Base-by-base conservation (phyloP, 2,888 invertebrate genomes). In the Watsonalla cultraria region DNA sequence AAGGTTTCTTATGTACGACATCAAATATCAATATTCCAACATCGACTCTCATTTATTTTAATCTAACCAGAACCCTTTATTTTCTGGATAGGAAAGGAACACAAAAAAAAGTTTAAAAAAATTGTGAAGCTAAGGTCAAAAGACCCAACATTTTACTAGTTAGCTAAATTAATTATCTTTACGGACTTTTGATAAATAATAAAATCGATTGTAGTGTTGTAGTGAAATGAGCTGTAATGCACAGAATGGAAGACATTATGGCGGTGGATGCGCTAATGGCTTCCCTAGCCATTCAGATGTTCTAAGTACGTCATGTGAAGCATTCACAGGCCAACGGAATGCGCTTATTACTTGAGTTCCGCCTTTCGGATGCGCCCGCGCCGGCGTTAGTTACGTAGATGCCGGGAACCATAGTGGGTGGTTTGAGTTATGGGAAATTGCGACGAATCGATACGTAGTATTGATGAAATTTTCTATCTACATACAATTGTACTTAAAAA, bases 321-420 rank as follows among this genome's bases (percentile, higher is more conserved):
- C 74, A 79, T 84, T 85, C 83, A 81, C 83, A 78, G 74, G 70
- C 62, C 72, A 64, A 70, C 68, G 84, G 86, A 84, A 84, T 85
- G 86, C 75, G 82, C 78, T 74, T 81, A 81, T 84, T 82, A 80
- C 82, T 74, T 60, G 77, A 81, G 85, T 86, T 87, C 87, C 85
- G 86, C 85, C 81, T 84, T 72, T 77, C 66, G 68, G 77, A 76
- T 81, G 79, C 74, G 78, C 67, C 64, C 61, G 73, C 71, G 71
- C 63, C 66, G 65, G 60, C 69, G 70, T 61, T 72, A 78, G 75
- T 42, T 37, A 42, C 42, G 4, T 42, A 11, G 79, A 82, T 80
- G 79, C 79, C 78, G 77, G 80, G 79, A 78, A 80, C 72, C 65
- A 37, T 68, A 62, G 60, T 56, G 51, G 63, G 59, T 54, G 68